A percentile compares a stretch with the other conserved stretches of the same genome.
Evolutionary conservation across 1,140 invertebrate genomes (phyloP).

Genomic region (Marisa cornuarietis): DNA sequence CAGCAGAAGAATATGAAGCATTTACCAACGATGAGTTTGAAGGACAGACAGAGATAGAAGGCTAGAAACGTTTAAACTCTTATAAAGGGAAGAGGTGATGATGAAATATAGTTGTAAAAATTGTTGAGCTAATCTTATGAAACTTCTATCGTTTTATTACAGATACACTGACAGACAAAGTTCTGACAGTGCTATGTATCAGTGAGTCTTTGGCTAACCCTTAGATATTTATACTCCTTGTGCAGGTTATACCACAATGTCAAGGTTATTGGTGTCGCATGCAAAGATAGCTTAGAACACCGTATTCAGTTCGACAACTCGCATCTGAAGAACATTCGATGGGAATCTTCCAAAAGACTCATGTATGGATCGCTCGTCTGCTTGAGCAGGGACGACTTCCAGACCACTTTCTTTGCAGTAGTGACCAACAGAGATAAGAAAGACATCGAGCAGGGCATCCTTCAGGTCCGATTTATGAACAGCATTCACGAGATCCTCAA

Average conservation of each 20-base stretch:
- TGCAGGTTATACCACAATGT: constrained; percentile 44
- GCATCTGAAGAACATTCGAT: constrained; percentile 41
- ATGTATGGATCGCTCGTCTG: constrained; percentile 78
- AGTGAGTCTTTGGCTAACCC: too few relatives aligned
- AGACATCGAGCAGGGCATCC: not conserved
- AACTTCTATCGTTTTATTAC: too few relatives aligned
- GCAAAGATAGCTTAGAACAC: constrained; percentile 42
- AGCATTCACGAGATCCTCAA: not conserved
- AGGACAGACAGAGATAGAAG: too few relatives aligned
- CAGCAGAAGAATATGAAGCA: too few relatives aligned
- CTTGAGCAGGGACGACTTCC: constrained; percentile 76
- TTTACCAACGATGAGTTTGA: too few relatives aligned
- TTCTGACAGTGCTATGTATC: too few relatives aligned
- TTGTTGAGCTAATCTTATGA: too few relatives aligned
- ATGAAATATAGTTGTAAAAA: too few relatives aligned
- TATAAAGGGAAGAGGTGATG: too few relatives aligned
- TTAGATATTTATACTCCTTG: not conserved
- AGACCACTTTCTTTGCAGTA: constrained; percentile 74
- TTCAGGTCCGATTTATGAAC: not conserved
- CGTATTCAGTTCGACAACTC: constrained; percentile 42
- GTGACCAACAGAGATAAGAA: constrained; percentile 67
- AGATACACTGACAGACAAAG: too few relatives aligned
- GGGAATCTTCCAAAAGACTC: constrained; percentile 70
- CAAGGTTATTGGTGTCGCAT: constrained; percentile 40
- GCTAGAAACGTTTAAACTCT: too few relatives aligned